Evolutionary conservation across 2,888 invertebrate genomes (phyloP).

Genomic region (Mythimna vitellina): DNA sequence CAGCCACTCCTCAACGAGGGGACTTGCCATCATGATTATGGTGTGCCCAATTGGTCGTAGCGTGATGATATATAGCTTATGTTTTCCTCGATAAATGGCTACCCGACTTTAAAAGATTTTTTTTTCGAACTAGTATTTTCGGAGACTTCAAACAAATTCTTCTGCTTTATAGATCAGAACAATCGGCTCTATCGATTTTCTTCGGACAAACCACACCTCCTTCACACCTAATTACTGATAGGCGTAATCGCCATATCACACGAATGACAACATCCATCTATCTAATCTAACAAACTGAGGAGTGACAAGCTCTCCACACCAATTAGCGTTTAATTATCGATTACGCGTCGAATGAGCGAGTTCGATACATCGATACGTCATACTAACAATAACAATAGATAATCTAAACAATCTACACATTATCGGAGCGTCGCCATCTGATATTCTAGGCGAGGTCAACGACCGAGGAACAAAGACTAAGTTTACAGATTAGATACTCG

Average conservation of each 20-base stretch:
- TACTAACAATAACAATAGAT: slow-evolving; percentile 59
- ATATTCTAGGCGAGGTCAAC: slow-evolving; percentile 61
- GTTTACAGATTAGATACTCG: slow-evolving; percentile 44
- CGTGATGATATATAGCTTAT: no score
- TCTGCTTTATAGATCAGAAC: no score
- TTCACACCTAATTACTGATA: not conserved
- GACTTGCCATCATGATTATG: no score
- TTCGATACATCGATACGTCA: slow-evolving; percentile 43
- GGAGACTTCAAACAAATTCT: no score
- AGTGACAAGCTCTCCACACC: slow-evolving; percentile 11
- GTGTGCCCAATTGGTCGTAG: no score
- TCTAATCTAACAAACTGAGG: not conserved
- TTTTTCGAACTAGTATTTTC: no score
- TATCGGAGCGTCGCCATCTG: slow-evolving; percentile 60
- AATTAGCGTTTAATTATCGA: slow-evolving; percentile 49
- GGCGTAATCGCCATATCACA: not conserved
- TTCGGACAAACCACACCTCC: not conserved
- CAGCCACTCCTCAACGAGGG: no score
- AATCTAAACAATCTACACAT: slow-evolving; percentile 63
- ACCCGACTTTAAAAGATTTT: no score
- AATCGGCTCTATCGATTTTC: not conserved
- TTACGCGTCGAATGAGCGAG: slow-evolving; percentile 34
- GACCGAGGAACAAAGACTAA: slow-evolving; percentile 54
- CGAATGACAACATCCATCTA: not conserved
- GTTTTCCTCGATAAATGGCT: no score